Evolutionary conservation across 2,797 vertebrate species (phyloP).

Genomic region (Nasua narica): DNA sequence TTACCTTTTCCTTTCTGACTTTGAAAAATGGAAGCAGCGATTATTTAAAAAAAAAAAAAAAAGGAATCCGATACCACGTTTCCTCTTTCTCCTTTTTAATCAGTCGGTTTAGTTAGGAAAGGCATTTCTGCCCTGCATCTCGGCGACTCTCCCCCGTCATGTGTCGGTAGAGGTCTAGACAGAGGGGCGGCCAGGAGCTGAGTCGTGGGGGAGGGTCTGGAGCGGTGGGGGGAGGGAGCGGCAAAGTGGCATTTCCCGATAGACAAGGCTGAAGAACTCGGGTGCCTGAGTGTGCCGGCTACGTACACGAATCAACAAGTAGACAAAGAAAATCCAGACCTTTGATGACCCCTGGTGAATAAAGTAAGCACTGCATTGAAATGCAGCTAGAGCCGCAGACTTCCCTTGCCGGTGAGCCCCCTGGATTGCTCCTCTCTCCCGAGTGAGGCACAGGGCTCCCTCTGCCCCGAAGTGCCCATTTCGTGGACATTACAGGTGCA

Average conservation of each 20-base stretch:
- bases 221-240: background rate
- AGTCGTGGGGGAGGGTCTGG: background rate
- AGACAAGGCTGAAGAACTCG: conserved; percentile 32
- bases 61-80: background rate
- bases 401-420: conserved; percentile 2
- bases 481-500: background rate
- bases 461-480: background rate
- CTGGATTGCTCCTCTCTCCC: background rate
- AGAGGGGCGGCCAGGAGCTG: background rate
- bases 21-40: background rate
- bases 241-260: background rate
- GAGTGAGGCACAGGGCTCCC: background rate
- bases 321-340: conserved; percentile 87
- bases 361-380: conserved; percentile 88
- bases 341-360: conserved; percentile 91
- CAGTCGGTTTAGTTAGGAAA: background rate
- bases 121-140: background rate
- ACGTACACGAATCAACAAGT: conserved; percentile 69
- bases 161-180: conserved; percentile 45
- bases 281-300: conserved; percentile 36
- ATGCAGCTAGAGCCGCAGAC: conserved; percentile 52
- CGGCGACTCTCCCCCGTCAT: background rate
- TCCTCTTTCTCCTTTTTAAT: background rate
- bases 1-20: background rate
- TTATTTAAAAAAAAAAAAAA: background rate